Percentiles rank a stretch among this genome's conserved stretches.
phyloP scores from a whole-genome alignment of 2,113 vertebrate genomes.

The Nymphicus hollandicus region DNA sequence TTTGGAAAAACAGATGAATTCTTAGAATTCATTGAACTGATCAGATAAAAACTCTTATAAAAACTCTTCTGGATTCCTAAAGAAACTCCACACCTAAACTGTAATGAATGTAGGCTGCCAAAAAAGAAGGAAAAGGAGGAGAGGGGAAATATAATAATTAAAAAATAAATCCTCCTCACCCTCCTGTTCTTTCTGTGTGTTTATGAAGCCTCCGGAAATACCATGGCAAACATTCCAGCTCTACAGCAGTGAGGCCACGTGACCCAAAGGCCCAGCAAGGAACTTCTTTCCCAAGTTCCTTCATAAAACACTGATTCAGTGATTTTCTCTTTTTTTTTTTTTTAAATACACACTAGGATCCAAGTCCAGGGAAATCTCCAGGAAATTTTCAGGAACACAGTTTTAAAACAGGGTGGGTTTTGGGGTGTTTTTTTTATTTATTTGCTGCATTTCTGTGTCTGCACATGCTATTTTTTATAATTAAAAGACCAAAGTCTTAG shows the following conservation, averaged over 20 bases:
- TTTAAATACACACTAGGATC: not conserved
- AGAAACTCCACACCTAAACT: fast-evolving
- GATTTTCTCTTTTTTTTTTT: not conserved
- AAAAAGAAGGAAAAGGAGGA: not conserved
- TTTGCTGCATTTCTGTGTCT: not conserved
- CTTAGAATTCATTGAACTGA: not conserved
- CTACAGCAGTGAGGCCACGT: constrained; percentile 69
- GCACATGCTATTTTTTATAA: not conserved
- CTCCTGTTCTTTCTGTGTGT: constrained; percentile 44
- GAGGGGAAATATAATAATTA: fast-evolving
- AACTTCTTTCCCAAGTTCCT: constrained; percentile 73
- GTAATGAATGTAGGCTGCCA: not conserved
- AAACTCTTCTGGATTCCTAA: not conserved
- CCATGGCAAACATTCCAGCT: constrained; percentile 78
- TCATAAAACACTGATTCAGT: constrained; percentile 31
- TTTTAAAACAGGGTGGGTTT: not conserved
- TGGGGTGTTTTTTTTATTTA: not conserved
- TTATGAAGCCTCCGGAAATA: constrained; percentile 83
- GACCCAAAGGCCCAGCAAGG: constrained; percentile 72
- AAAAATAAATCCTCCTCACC: not conserved
- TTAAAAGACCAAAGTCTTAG: not conserved
- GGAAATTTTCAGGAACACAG: not conserved
- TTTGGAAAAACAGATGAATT: not conserved
- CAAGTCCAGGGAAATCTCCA: not conserved
- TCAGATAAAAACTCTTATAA: not conserved